Base-by-base conservation (phyloP, 1,140 invertebrate species). In the Battus philenor region DNA sequence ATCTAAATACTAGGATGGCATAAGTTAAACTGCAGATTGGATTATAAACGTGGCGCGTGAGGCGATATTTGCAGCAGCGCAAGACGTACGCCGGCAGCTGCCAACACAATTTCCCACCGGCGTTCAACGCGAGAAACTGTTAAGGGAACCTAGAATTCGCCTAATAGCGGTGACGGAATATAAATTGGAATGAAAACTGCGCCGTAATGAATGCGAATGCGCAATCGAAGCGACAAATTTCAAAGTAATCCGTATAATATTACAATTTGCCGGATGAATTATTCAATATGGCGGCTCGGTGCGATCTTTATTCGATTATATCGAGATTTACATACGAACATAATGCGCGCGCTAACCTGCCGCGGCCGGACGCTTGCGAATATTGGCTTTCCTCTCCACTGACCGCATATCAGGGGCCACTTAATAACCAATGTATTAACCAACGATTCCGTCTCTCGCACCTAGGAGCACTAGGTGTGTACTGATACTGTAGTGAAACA, bases 211-310 rank as follows among this genome's bases (percentile, higher is more conserved):
- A 59, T 56, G 58, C 54, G 29, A 52, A 34, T 30, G 45, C 56
- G 59, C 50, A 53, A 52, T 44, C 27, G 20, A 36, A 30, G 52
- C 59, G 74, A 71, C 68, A 67, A 72, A 67, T 67, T 56, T 61
- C 67, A 60, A 67, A 59, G 70, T 66, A 67, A 63, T 65, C 57
- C 64, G 77, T 68, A 76, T 81, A 75, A 81, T 74, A 78, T 71
- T 74, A 81, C 74, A 75, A 76, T 81, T 77, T 75, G 67, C 61
- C 53, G 44, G 39, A 68, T 81, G 74, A 78, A 81, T 81, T 62
- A 81, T 81, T 68, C 74, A 81, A 67, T 62, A 61, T 70, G 52
- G 65, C 38, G 47, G 59, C 49, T 50, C 31, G 43, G 54, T 17
- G 41, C 50, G 55, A 72, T 73, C 63, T 73, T 68, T 70, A 73